A percentile compares a stretch with the other conserved stretches of the same genome.
phyloP scores from a whole-genome alignment of 2,797 vertebrate genomes.

The Choloepus didactylus region DNA sequence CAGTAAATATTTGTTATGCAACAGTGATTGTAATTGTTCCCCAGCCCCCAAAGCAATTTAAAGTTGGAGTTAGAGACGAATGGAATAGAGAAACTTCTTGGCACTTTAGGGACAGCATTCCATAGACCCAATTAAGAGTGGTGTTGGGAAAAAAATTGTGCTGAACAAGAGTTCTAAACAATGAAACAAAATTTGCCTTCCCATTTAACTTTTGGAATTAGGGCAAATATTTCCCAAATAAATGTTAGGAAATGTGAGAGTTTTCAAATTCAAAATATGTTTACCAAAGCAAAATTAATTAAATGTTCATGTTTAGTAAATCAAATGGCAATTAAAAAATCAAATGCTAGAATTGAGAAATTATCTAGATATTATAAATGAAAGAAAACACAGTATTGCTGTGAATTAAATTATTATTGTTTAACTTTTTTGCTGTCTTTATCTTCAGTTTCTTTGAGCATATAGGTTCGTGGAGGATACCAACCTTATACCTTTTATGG shows the following conservation, averaged over 20 bases:
- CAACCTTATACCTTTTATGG: too few species aligned
- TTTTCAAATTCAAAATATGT: conserved; percentile 37
- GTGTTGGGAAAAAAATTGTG: not conserved
- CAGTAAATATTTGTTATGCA: conserved; percentile 66
- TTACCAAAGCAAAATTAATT: not conserved
- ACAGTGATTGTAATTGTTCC: conserved; percentile 54
- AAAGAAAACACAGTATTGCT: too few species aligned
- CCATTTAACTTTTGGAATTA: not conserved
- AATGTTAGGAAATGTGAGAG: not conserved
- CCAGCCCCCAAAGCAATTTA: not conserved
- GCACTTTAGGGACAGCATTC: not conserved
- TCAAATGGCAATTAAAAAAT: not conserved
- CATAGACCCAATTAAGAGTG: conserved; percentile 61
- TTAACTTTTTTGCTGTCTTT: too few species aligned
- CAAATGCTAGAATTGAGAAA: not conserved
- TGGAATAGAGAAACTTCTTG: conserved; percentile 40
- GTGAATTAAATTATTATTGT: too few species aligned
- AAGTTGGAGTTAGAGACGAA: conserved; percentile 54
- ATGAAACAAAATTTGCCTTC: not conserved
- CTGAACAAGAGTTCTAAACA: not conserved
- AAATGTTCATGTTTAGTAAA: not conserved
- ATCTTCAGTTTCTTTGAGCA: too few species aligned
- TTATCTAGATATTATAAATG: not conserved
- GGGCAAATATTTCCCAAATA: not conserved
- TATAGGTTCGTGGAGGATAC: too few species aligned